A percentile compares a stretch with the other conserved stretches of the same genome.
These are phyloP conservation scores for Anser cygnoides DNA, from an alignment of 2,113 vertebrate genomes.

Conservation along the genomic window DNA sequence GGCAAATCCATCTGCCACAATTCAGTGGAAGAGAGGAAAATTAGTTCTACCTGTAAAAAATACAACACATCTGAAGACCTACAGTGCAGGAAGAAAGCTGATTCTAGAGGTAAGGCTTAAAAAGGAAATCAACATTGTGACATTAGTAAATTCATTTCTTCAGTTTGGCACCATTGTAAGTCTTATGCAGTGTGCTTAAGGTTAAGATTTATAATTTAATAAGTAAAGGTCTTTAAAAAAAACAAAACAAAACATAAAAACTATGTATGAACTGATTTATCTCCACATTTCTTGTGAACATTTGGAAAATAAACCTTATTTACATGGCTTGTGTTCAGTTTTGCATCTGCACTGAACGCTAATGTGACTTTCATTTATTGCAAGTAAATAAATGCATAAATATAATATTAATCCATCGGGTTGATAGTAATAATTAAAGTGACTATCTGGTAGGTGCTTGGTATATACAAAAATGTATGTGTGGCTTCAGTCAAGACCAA, in stretches of 20 bases:
- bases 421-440: background rate
- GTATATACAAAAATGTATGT: background rate
- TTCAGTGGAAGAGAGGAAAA: slow-evolving; percentile 93
- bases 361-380: background rate
- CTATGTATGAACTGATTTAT: background rate
- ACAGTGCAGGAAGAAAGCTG: slow-evolving; percentile 84
- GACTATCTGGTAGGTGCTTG: background rate
- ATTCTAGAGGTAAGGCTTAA: slow-evolving; percentile 88
- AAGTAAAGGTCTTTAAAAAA: too few relatives aligned
- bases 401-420: background rate
- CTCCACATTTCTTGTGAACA: background rate
- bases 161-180: background rate
- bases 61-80: slow-evolving; percentile 84
- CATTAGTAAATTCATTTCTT: background rate
- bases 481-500: background rate
- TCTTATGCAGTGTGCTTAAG: background rate
- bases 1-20: slow-evolving; percentile 90
- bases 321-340: background rate
- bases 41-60: slow-evolving; percentile 87
- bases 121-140: background rate
- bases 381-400: background rate
- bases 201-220: background rate
- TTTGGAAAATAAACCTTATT: background rate
- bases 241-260: background rate
- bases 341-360: background rate